Evolutionary conservation across 2,113 vertebrate species (phyloP).

Genomic region (Thryonomys swinderianus): DNA sequence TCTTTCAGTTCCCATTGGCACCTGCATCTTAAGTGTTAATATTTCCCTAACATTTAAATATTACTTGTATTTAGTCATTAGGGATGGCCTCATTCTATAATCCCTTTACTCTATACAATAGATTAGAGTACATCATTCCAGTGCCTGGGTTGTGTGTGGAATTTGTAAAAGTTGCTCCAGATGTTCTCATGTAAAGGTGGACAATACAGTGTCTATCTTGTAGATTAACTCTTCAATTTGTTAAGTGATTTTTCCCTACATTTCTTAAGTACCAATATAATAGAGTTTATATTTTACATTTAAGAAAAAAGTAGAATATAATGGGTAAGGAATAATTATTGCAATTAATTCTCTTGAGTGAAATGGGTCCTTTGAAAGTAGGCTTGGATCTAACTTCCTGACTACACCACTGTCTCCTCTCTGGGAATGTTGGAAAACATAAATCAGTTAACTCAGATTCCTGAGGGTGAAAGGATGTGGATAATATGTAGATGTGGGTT

Average conservation of each 20-base stretch:
- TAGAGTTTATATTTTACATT: constrained; percentile 38
- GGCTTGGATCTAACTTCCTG: neutral
- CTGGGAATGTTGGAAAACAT: neutral
- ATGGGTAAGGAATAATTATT: neutral
- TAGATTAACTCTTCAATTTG: neutral
- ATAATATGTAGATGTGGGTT: neutral
- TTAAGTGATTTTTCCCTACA: neutral
- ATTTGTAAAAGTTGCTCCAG: constrained; percentile 26
- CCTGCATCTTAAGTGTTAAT: neutral
- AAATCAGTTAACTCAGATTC: neutral
- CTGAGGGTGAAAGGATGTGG: neutral
- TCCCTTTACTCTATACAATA: neutral
- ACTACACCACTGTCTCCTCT: neutral
- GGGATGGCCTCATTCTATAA: neutral
- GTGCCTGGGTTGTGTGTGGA: neutral
- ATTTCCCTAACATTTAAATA: neutral
- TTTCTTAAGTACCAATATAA: neutral
- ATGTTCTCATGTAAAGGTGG: neutral
- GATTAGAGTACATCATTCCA: neutral
- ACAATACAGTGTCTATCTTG: neutral
- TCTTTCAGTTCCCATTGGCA: neutral
- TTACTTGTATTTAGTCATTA: neutral
- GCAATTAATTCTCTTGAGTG: neutral
- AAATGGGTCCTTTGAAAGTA: neutral
- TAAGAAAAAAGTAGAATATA: neutral